phyloP scores from a whole-genome alignment of 2,113 vertebrate species.

The Haemorhous mexicanus region DNA sequence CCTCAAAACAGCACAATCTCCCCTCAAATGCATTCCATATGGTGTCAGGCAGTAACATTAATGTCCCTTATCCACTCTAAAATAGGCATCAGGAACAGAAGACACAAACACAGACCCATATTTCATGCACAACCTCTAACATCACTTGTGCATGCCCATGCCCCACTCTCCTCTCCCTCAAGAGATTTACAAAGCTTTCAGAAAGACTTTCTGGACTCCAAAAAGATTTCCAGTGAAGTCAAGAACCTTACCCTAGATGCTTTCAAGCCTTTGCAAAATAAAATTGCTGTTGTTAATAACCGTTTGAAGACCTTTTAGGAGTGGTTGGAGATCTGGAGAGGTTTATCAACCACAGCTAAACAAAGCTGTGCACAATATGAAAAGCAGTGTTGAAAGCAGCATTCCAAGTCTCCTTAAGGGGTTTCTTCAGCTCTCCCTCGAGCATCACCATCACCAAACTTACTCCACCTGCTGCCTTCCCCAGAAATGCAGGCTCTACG shows the following conservation, averaged over 20 bases:
- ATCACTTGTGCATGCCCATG: background rate
- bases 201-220: background rate
- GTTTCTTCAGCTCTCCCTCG: background rate
- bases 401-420: background rate
- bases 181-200: background rate
- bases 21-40: background rate
- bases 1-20: background rate
- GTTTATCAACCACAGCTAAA: background rate
- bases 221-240: background rate
- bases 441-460: background rate
- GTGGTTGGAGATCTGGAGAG: background rate
- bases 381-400: background rate
- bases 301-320: background rate
- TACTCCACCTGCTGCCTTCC: background rate
- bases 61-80: background rate
- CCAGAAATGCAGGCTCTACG: background rate
- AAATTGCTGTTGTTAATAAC: background rate
- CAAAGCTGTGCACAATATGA: background rate
- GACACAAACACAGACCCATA: accelerated
- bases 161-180: background rate
- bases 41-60: background rate
- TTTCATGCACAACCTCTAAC: background rate
- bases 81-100: background rate
- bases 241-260: background rate
- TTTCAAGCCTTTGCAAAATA: background rate